These are phyloP conservation scores for Archilochus colubris DNA, from an alignment of 2,113 vertebrate genomes.

Conservation along the genomic window DNA sequence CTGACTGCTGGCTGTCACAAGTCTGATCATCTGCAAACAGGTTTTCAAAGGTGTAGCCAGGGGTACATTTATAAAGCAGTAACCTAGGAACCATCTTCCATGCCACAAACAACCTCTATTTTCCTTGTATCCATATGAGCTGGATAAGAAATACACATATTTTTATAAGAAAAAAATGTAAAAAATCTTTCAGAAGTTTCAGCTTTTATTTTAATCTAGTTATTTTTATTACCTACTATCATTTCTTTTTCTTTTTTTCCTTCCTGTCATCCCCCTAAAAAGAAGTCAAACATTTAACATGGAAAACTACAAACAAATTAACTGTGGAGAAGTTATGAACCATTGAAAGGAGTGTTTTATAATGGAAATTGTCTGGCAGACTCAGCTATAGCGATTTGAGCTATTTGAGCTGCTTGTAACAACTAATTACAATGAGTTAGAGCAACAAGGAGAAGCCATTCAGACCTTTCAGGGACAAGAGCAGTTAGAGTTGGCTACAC, in stretches of 20 bases:
- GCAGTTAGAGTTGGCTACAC: not conserved
- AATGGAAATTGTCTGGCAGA: not conserved
- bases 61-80: not conserved
- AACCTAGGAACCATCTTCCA: not conserved
- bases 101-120: not conserved
- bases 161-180: not conserved
- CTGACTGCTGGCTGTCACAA: not conserved
- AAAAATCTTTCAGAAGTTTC: not conserved
- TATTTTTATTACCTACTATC: not conserved
- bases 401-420: not conserved
- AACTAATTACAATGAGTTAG: not conserved
- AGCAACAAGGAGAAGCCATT: not conserved
- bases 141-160: not conserved
- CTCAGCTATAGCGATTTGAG: not conserved
- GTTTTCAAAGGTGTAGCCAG: not conserved
- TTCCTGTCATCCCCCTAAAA: not conserved
- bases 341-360: not conserved
- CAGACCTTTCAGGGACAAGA: not conserved
- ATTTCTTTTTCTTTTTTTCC: not conserved
- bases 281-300: not conserved
- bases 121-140: not conserved
- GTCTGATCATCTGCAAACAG: not conserved
- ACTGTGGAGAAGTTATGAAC: not conserved
- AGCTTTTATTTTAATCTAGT: not conserved
- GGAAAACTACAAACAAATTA: not conserved